Evolutionary conservation across 2,888 invertebrate genomes (phyloP), one percentile per base, ranked within the genome.

Genomic region (Scrobipalpa atriplicella): DNA sequence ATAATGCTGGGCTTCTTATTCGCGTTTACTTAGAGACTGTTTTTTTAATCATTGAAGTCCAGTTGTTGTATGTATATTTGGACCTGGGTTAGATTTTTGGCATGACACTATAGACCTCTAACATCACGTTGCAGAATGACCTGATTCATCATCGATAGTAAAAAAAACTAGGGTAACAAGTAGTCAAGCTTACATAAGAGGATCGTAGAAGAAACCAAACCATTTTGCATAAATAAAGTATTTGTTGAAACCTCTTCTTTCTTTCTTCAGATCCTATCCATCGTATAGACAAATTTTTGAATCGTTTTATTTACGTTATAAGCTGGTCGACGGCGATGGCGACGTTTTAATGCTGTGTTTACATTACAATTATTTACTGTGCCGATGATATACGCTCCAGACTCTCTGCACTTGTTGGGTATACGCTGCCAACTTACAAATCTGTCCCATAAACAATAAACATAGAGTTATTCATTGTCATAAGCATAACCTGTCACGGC

Each of bases 351-450:
- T 77, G 69, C 76, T 70, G 65, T 84, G 81, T 85, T 84, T 86
- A 83, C 79, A 77, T 76, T 79, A 72, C 73, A 77, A 78, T 82
- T 79, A 83, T 84, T 81, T 81, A 78, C 74, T 78, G 75, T 76
- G 72, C 68, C 67, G 69, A 74, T 83, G 81, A 85, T 83, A 82
- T 80, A 84, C 78, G 67, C 66, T 68, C 69, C 69, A 71, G 70
- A 71, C 73, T 69, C 64, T 71, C 65, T 19, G 36, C 13, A 52
- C 71, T 73, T 74, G 76, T 75, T 70, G 69, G 71, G 68, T 58
- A 69, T 70, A 71, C 69, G 69, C 76, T 83, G 85, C 80, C 80
- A 84, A 76, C 68, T 73, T 74, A 73, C 74, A 58, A 54, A 54
- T 21, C 54, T 54, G 54, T 54, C 21, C 18, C 19, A 54, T 8